Evolutionary conservation across 1,140 invertebrate genomes (phyloP).

Genomic region (Battus philenor): DNA sequence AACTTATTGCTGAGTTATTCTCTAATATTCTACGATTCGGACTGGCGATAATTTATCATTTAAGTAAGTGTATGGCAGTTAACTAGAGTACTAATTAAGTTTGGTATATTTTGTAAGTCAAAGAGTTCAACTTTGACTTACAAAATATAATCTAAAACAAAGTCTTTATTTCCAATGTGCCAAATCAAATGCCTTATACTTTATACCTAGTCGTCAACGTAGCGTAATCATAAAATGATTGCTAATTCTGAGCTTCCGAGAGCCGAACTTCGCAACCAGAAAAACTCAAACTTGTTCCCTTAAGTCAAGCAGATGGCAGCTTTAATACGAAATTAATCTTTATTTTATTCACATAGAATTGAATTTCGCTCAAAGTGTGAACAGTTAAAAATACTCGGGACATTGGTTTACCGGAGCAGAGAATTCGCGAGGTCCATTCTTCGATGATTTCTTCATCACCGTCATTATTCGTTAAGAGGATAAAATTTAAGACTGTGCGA

Average conservation of each 20-base stretch:
- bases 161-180: neutral
- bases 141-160: neutral
- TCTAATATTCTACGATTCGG: no score
- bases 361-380: neutral
- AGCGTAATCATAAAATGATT: neutral
- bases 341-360: neutral
- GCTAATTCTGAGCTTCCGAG: neutral
- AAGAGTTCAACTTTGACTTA: no score
- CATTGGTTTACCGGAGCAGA: conserved; percentile 21
- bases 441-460: conserved; percentile 36
- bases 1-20: no score
- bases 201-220: neutral
- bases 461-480: conserved; percentile 6
- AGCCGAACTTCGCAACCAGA: conserved; percentile 6
- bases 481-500: conserved; percentile 1
- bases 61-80: no score
- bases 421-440: conserved; percentile 19
- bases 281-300: conserved; percentile 1
- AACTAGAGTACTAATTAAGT: no score
- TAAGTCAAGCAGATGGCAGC: neutral
- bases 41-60: no score
- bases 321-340: neutral
- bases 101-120: no score
- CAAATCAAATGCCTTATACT: neutral
- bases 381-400: conserved; percentile 15